Base-by-base conservation (phyloP, 2,797 vertebrate species). In the Myoxocephalus aenaeus region DNA sequence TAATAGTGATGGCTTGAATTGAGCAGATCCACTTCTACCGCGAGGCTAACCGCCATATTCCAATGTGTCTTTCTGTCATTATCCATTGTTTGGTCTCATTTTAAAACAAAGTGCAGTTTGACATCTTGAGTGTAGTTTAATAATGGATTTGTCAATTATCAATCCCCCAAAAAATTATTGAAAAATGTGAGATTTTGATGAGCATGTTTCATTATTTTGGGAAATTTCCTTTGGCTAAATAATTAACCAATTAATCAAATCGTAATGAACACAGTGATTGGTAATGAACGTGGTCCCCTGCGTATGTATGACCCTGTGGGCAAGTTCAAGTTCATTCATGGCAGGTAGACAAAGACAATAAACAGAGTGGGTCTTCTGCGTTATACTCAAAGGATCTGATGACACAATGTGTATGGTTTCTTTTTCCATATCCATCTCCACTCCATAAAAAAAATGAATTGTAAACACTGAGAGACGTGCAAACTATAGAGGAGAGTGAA, bases 401-500 rank as follows among this genome's bases (percentile, higher is more conserved):
- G 48, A 59, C 53, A 17, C 25, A 17, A 15, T 25, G 6, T 17
- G 25, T 15, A 27, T 27, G 12, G 1, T 11, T 29, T 56, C 3
- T 29, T 56, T 29, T 54, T 54, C 25, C 12, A 25, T 13, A 27
- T 25, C 11, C n/a, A 34, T 53, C 48, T 25, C 65, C 4, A 20
- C 27, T 44, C 8, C 59, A 70, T 56, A 2, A 44, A 61, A 38
- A 38, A 42, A 18, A 32, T 61, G 12, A 59, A 56, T 18, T 32
- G 25, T 42, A 13, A 72, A 73, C 29, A 48, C 11, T 8, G 42
- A 15, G 25, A 65, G 15, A 56, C 29, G 5, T 48, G 63, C 15
- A 77, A 64, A 44, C n/a, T 57, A 25, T 17, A 59, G 27, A 76
- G 48, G 34, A 67, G 29, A 48, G 25, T 20, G n/a, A 51, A 54